Percentiles rank a stretch among this genome's conserved stretches.
Conservation (phyloP, 2,888 invertebrate species). For the Tetranychus piercei region DNA sequence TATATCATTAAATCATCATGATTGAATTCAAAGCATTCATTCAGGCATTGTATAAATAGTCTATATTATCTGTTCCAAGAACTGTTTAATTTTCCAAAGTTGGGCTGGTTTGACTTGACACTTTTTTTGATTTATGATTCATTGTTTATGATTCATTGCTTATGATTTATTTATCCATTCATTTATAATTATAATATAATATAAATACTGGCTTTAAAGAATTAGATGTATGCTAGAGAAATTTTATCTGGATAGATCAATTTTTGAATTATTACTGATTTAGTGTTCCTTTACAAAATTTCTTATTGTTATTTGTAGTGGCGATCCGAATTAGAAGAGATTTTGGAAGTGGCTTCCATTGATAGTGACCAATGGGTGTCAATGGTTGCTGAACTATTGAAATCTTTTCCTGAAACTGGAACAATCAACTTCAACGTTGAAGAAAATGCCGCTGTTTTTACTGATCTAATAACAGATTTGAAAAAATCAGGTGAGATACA, state of each 20-base stretch:
- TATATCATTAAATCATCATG: too few relatives aligned
- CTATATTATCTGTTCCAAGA: too few relatives aligned
- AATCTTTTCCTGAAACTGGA: constrained; percentile 72
- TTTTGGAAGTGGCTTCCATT: constrained; percentile 65
- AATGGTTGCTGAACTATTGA: constrained; percentile 84
- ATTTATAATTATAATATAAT: background rate
- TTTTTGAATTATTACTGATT: background rate
- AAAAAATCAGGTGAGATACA: constrained; percentile 57
- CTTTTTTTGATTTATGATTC: too few relatives aligned
- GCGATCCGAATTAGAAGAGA: constrained; percentile 78
- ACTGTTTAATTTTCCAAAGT: too few relatives aligned
- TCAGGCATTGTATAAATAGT: too few relatives aligned
- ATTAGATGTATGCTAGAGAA: background rate
- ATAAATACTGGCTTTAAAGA: background rate
- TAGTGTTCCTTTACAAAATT: background rate
- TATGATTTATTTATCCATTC: background rate
- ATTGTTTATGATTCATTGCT: background rate
- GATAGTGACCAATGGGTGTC: constrained; percentile 84
- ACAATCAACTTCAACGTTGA: constrained; percentile 77
- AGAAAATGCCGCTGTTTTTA: constrained; percentile 70
- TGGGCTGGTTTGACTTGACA: too few relatives aligned
- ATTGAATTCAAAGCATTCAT: too few relatives aligned
- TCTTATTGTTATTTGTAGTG: constrained; percentile 44
- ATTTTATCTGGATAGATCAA: background rate
- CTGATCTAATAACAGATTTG: constrained; percentile 68